A percentile compares a stretch with the other conserved stretches of the same genome.
Evolutionary conservation across 2,888 invertebrate genomes (phyloP).

Genomic region (Melinopterus prodromus): DNA sequence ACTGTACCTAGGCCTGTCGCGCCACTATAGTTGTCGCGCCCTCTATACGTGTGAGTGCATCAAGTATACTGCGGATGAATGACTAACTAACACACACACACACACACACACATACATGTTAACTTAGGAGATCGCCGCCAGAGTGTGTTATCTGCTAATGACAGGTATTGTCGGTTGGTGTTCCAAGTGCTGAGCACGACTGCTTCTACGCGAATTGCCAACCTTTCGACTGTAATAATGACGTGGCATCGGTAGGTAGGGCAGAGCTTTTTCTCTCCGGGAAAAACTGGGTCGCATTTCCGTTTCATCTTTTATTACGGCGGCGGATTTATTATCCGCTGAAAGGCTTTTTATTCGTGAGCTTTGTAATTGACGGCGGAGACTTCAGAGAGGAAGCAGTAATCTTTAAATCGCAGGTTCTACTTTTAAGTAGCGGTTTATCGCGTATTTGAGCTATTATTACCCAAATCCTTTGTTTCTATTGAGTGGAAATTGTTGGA

Average conservation of each 20-base stretch:
- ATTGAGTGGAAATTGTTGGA: too few relatives aligned
- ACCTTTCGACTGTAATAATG: constrained; percentile 32
- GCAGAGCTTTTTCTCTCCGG: neutral
- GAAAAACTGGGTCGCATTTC: neutral
- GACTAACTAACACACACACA: neutral
- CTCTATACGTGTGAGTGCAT: neutral
- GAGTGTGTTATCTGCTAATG: constrained; percentile 32
- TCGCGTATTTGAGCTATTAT: too few relatives aligned
- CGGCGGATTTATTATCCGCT: neutral
- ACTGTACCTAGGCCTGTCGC: neutral
- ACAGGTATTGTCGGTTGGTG: constrained; percentile 33
- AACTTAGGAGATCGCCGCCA: neutral
- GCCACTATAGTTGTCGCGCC: too few relatives aligned
- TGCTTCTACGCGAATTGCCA: constrained; percentile 25
- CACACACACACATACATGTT: too few relatives aligned
- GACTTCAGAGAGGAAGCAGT: too few relatives aligned
- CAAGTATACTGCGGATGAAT: neutral
- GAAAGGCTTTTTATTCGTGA: neutral
- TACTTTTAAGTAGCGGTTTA: too few relatives aligned
- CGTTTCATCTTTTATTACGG: neutral
- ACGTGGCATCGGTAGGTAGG: neutral
- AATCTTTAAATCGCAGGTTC: too few relatives aligned
- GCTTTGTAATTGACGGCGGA: too few relatives aligned
- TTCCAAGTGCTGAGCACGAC: constrained; percentile 24
- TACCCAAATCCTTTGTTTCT: too few relatives aligned